These are phyloP conservation scores for Microplitis deprimator DNA, from an alignment of 2,888 invertebrate genomes.

Conservation along the genomic window DNA sequence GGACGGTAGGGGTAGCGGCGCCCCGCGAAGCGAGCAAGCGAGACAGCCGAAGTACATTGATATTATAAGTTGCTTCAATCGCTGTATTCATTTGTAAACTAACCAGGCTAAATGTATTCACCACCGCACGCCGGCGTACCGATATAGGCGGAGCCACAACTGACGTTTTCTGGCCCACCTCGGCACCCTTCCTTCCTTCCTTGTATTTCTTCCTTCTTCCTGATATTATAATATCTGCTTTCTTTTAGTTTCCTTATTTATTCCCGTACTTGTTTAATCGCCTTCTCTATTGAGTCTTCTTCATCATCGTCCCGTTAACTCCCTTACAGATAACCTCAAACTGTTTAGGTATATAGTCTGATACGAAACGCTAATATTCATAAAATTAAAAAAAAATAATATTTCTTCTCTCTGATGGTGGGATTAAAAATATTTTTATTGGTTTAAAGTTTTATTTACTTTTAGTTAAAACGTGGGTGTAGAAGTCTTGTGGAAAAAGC, in stretches of 20 bases:
- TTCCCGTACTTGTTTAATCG: constrained; percentile 27
- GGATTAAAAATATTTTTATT: not conserved
- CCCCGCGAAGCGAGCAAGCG: constrained; percentile 61
- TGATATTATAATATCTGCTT: constrained; percentile 33
- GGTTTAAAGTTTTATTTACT: not conserved
- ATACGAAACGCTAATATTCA: too few relatives aligned
- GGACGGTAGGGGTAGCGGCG: constrained; percentile 37
- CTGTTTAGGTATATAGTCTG: too few relatives aligned
- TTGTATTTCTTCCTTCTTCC: constrained; percentile 42
- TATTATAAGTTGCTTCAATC: constrained; percentile 82
- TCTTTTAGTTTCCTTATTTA: constrained; percentile 46
- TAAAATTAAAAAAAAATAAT: not conserved
- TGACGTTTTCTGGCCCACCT: constrained; percentile 60
- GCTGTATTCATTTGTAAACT: constrained; percentile 82
- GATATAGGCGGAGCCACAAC: constrained; percentile 69
- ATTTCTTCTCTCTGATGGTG: constrained; percentile 19
- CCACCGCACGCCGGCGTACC: constrained; percentile 69
- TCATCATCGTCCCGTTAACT: not conserved
- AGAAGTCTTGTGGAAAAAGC: constrained; percentile 44
- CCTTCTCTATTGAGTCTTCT: constrained; percentile 4
- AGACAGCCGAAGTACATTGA: constrained; percentile 75
- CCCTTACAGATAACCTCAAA: not conserved
- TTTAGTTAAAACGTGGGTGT: not conserved
- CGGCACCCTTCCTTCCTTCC: constrained; percentile 66
- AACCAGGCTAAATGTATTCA: constrained; percentile 73